Percentiles rank a stretch among this genome's conserved stretches.
phyloP scores from a whole-genome alignment of 2,888 invertebrate species.

The Yponomeuta cagnagella region DNA sequence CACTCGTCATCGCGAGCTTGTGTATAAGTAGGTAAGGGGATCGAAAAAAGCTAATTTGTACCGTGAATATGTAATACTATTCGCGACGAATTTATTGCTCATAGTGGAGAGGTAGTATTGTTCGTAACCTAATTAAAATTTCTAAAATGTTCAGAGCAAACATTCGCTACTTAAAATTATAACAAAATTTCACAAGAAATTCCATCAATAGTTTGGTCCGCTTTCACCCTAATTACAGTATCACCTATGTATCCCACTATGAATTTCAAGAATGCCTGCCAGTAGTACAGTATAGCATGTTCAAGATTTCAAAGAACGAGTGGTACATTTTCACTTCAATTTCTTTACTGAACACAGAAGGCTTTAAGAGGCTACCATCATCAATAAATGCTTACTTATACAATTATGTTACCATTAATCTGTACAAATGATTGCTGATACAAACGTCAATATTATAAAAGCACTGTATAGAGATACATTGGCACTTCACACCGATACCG shows the following conservation, averaged over 20 bases:
- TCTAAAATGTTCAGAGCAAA: slow-evolving; percentile 5
- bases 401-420: slow-evolving; percentile 6
- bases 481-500: neutral
- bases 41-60: neutral
- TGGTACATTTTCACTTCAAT: neutral
- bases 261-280: neutral
- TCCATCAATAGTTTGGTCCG: neutral
- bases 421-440: slow-evolving; percentile 5
- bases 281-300: neutral
- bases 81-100: neutral
- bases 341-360: neutral
- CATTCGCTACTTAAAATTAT: neutral
- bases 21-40: neutral
- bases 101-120: slow-evolving; percentile 14
- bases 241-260: neutral
- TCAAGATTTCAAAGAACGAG: neutral
- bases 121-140: slow-evolving; percentile 10
- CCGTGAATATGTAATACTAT: neutral
- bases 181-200: neutral
- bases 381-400: neutral
- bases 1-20: slow-evolving; percentile 12
- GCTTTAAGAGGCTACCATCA: neutral
- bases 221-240: neutral
- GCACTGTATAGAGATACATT: slow-evolving; percentile 4
- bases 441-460: slow-evolving; percentile 8